Evolutionary conservation across 2,888 invertebrate species (phyloP).

Genomic region (Oxyscelio sp.): DNA sequence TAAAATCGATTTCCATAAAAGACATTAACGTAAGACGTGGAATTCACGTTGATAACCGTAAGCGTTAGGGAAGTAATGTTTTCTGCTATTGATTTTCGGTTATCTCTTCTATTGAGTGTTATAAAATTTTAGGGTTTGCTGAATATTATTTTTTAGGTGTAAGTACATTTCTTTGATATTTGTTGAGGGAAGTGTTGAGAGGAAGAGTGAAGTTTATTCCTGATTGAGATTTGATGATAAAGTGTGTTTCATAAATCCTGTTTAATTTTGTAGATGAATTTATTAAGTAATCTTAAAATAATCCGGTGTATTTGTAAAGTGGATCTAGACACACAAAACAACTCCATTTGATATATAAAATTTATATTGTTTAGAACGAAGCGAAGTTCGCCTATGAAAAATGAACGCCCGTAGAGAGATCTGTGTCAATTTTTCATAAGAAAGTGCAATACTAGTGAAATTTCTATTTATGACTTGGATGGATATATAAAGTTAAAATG

Average conservation of each 20-base stretch:
- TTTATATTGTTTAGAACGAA: constrained; percentile 11
- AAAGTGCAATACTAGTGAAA: constrained; percentile 1
- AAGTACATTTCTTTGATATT: background rate
- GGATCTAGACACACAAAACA: background rate
- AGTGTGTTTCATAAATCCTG: background rate
- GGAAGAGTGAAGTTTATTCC: background rate
- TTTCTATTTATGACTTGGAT: constrained; percentile 11
- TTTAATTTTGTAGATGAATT: background rate
- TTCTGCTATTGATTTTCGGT: constrained; percentile 16
- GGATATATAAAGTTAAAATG: background rate
- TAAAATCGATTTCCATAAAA: background rate
- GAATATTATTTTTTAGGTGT: constrained; percentile 16
- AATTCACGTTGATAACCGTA: constrained; percentile 4
- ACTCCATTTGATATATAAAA: constrained; percentile 7
- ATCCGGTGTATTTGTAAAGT: background rate
- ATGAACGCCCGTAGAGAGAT: constrained; percentile 10
- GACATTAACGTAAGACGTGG: constrained; percentile 11
- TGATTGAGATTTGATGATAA: background rate
- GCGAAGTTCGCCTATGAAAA: constrained; percentile 8
- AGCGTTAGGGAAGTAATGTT: constrained; percentile 7
- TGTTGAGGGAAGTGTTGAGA: background rate
- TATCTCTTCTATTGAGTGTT: constrained; percentile 16
- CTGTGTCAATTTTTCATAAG: constrained; percentile 17
- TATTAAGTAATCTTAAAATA: background rate
- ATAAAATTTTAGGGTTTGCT: constrained; percentile 2